Evolutionary conservation across 2,888 invertebrate species (phyloP).

Genomic region (Agonopterix heracliana): DNA sequence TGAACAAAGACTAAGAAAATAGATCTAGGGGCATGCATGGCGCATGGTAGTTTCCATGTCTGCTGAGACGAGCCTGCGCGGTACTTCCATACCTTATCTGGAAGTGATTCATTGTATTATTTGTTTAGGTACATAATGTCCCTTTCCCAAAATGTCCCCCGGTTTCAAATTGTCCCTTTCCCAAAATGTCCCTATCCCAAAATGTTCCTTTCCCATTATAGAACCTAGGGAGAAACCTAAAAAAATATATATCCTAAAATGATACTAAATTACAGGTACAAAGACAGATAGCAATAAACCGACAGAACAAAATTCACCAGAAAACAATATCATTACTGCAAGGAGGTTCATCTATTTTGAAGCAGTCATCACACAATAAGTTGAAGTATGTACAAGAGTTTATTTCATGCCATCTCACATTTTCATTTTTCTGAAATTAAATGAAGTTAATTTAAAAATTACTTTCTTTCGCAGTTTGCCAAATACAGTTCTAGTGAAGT

Average conservation of each 20-base stretch:
- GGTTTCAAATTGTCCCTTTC: too few species aligned
- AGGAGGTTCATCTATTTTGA: slow-evolving; percentile 78
- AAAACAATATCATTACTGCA: slow-evolving; percentile 83
- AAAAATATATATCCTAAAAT: not conserved
- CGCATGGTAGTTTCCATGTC: too few species aligned
- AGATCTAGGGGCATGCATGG: too few species aligned
- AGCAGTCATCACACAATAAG: slow-evolving; percentile 62
- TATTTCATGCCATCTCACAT: not conserved
- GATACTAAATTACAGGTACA: slow-evolving; percentile 73
- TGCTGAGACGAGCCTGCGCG: too few species aligned
- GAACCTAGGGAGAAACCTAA: too few species aligned
- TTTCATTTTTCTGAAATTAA: not conserved
- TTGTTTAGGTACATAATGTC: too few species aligned
- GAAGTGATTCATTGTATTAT: too few species aligned
- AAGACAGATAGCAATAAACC: slow-evolving; percentile 84
- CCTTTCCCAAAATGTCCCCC: too few species aligned
- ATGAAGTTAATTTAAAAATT: not conserved
- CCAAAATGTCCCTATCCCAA: too few species aligned
- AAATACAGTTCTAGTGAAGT: slow-evolving; percentile 65
- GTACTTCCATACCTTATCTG: too few species aligned
- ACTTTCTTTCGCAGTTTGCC: slow-evolving; percentile 47
- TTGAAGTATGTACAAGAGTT: slow-evolving; percentile 49
- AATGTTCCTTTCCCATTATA: too few species aligned
- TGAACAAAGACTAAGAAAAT: too few species aligned
- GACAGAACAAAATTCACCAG: slow-evolving; percentile 81